A percentile compares a stretch with the other conserved stretches of the same genome.
phyloP scores from a whole-genome alignment of 2,888 invertebrate genomes.

The Aelia acuminata region DNA sequence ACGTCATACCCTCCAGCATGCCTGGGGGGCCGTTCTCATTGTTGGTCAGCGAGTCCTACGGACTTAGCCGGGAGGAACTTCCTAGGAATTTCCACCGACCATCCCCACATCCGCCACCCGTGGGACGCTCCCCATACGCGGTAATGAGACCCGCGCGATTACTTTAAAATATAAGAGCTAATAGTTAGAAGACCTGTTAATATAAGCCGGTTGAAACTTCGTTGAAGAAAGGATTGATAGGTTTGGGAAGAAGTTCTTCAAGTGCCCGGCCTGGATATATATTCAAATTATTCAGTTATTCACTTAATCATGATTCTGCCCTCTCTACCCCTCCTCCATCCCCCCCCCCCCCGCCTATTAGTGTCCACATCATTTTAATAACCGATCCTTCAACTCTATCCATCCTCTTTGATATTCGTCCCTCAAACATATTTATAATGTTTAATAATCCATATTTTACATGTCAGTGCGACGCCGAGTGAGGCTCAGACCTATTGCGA shows the following conservation, averaged over 20 bases:
- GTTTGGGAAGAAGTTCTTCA: conserved; percentile 4
- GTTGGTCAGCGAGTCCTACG: no score
- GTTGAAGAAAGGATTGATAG: neutral
- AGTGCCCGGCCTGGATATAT: neutral
- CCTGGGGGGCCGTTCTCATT: no score
- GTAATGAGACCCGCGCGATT: no score
- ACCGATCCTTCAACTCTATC: conserved; percentile 38
- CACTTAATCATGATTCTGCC: conserved; percentile 45
- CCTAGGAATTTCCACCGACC: no score
- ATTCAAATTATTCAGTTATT: conserved; percentile 51
- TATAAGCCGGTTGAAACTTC: conserved; percentile 26
- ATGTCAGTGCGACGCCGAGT: conserved; percentile 14
- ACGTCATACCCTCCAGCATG: no score
- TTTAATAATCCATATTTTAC: conserved; percentile 43
- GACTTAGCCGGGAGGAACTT: no score
- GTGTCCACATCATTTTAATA: conserved; percentile 47
- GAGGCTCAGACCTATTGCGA: conserved; percentile 20
- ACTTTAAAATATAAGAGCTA: no score
- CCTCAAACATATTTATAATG: conserved; percentile 38
- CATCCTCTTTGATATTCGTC: conserved; percentile 32
- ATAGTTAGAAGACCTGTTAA: no score
- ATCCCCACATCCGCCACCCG: no score
- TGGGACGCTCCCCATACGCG: no score
- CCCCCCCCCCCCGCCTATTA: conserved; percentile 9
- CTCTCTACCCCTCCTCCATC: neutral